phyloP scores from a whole-genome alignment of 2,888 invertebrate genomes.

The Dasysyrphus tricinctus region DNA sequence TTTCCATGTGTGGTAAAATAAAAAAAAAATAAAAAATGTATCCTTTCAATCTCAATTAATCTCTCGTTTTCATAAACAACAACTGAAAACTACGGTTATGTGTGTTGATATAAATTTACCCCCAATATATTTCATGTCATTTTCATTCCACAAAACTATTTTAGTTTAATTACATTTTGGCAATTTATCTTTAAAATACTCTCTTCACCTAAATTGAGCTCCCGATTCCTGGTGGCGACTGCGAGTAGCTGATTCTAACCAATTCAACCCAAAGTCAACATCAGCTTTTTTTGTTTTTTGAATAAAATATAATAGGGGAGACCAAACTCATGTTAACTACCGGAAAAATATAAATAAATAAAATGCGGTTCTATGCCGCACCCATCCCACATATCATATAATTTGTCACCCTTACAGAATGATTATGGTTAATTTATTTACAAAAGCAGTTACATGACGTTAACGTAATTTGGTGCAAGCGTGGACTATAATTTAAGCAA shows the following conservation, averaged over 20 bases:
- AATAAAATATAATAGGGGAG: neutral
- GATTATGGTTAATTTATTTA: constrained; percentile 7
- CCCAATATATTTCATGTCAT: constrained; percentile 12
- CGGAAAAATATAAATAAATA: constrained; percentile 8
- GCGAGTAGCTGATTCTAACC: neutral
- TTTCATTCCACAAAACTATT: constrained; percentile 15
- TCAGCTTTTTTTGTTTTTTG: neutral
- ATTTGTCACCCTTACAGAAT: constrained; percentile 13
- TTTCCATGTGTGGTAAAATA: too few relatives aligned
- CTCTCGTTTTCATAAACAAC: neutral
- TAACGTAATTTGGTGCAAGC: neutral
- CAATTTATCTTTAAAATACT: constrained; percentile 11
- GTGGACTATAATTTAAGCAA: constrained; percentile 5
- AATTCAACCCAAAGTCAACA: neutral
- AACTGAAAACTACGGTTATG: constrained; percentile 11
- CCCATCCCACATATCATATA: neutral
- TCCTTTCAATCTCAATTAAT: constrained; percentile 22
- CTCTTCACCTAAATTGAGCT: neutral
- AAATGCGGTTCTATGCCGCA: neutral
- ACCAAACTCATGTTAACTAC: neutral
- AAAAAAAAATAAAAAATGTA: neutral
- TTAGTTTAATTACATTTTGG: constrained; percentile 29
- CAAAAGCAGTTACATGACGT: neutral
- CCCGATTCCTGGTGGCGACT: neutral
- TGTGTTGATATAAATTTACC: constrained; percentile 8